phyloP scores from a whole-genome alignment of 2,113 vertebrate species.

The Bothrops jararaca region DNA sequence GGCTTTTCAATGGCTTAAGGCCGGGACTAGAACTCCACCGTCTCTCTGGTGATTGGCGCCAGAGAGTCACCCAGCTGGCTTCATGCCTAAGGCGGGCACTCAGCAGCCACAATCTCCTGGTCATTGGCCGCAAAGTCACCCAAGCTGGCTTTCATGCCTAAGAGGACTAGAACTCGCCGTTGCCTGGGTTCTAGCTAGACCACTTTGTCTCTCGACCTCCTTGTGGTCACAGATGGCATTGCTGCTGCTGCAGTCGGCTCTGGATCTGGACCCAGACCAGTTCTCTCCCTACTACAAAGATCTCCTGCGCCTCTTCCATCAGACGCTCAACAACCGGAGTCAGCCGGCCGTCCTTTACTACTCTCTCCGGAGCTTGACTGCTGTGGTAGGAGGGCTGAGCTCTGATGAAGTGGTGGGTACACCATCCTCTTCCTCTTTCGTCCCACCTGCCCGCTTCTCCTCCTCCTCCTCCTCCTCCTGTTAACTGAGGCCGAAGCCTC shows the following conservation, averaged over 20 bases:
- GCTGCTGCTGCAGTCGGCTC: constrained; percentile 79
- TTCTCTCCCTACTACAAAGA: constrained; percentile 78
- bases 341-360: constrained; percentile 78
- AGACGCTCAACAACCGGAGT: constrained; percentile 72
- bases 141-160: background rate
- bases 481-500: background rate
- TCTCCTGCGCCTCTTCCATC: constrained; percentile 76
- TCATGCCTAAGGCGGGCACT: rapidly evolving
- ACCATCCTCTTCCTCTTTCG: rapidly evolving
- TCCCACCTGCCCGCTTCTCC: background rate
- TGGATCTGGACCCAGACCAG: constrained; percentile 76
- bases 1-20: too few species aligned
- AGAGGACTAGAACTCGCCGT: background rate
- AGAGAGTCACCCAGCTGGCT: too few species aligned
- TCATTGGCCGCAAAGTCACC: background rate
- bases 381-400: constrained; percentile 70
- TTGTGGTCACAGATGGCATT: constrained; percentile 74
- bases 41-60: too few species aligned
- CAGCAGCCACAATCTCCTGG: too few species aligned
- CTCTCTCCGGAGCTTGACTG: constrained; percentile 77
- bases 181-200: background rate
- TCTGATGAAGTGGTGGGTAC: constrained; percentile 75
- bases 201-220: background rate
- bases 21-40: too few species aligned
- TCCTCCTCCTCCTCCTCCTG: background rate